Evolutionary conservation across 2,113 vertebrate species (phyloP).

Genomic region (Pithys albifrons): DNA sequence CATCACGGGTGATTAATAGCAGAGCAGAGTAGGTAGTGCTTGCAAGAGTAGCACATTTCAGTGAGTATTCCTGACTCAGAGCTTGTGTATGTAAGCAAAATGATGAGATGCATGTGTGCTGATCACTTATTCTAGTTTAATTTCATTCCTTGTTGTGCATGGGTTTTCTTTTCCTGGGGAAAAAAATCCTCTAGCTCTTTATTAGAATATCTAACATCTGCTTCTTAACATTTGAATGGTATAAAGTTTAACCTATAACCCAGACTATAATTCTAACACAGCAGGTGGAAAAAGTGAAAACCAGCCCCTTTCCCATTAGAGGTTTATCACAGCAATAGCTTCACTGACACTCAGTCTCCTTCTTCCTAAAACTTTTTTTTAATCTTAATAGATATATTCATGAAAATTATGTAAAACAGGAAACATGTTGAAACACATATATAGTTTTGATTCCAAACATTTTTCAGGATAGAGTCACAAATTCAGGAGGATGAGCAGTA

Average conservation of each 20-base stretch:
- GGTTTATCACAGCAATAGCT: neutral
- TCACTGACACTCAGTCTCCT: neutral
- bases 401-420: neutral
- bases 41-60: conserved; percentile 15
- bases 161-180: neutral
- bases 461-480: neutral
- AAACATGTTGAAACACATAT: neutral
- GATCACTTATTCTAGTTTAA: neutral
- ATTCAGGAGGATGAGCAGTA: neutral
- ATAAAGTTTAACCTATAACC: neutral
- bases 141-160: neutral
- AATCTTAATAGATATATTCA: neutral
- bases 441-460: neutral
- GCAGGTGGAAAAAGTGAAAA: neutral
- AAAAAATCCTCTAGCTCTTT: neutral
- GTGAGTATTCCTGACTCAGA: neutral
- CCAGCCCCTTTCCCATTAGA: neutral
- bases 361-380: neutral
- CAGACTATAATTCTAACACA: neutral
- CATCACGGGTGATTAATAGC: conserved; percentile 77
- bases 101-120: neutral
- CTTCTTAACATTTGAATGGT: neutral
- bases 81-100: neutral
- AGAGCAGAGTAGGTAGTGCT: conserved; percentile 63
- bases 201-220: neutral